Percentiles rank a stretch among this genome's conserved stretches.
Evolutionary conservation across 2,797 vertebrate genomes (phyloP).

Genomic region (Decapterus maruadsi): DNA sequence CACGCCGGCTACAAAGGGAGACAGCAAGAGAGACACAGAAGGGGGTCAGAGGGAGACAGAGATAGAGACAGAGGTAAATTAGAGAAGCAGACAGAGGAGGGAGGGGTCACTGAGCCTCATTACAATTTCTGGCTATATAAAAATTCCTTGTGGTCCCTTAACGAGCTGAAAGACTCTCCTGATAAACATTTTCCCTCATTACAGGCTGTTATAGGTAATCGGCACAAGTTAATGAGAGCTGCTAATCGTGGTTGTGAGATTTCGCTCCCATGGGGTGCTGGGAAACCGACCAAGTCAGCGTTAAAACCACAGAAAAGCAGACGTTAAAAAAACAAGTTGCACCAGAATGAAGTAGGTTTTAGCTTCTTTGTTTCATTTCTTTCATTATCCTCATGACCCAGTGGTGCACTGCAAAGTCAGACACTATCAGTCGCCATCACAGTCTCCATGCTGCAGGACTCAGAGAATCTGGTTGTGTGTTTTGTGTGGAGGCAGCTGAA

Average conservation of each 20-base stretch:
- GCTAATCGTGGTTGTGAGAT: background rate
- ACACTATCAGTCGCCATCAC: no score
- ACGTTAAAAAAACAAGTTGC: background rate
- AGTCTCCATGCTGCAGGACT: background rate
- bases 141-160: conserved; percentile 21
- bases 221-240: conserved; percentile 18
- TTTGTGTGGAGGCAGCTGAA: background rate
- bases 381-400: no score
- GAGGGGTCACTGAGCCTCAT: background rate
- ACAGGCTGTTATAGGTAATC: background rate
- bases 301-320: background rate
- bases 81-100: background rate
- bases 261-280: background rate
- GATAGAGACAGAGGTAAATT: background rate
- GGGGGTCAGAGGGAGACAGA: background rate
- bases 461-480: background rate
- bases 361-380: background rate
- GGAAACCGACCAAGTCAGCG: background rate
- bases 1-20: conserved; percentile 74
- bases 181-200: conserved; percentile 18
- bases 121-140: conserved; percentile 14
- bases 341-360: background rate
- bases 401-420: no score
- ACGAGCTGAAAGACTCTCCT: background rate
- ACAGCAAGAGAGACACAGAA: background rate